These are phyloP conservation scores for Tetragnatha versicolor DNA, from an alignment of 1,140 invertebrate species.

Conservation along the genomic window DNA sequence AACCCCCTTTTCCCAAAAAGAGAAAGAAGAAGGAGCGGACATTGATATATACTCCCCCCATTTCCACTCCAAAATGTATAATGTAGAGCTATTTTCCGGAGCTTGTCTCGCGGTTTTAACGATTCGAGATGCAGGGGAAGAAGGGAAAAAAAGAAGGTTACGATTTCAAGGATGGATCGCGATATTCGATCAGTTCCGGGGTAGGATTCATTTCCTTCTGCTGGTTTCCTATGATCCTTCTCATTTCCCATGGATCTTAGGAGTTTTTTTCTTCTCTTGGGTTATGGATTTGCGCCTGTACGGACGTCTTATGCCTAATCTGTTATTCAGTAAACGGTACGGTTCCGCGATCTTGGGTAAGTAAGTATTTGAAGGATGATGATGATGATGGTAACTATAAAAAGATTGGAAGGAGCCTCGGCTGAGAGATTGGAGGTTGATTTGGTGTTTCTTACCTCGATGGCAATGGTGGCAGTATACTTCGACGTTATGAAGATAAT, in stretches of 20 bases:
- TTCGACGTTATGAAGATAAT: too few species aligned
- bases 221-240: not conserved
- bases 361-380: too few species aligned
- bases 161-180: conserved; percentile 18
- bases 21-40: conserved; percentile 1
- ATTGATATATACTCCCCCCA: conserved; percentile 23
- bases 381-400: too few species aligned
- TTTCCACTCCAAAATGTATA: conserved; percentile 32
- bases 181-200: conserved; percentile 28
- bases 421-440: too few species aligned
- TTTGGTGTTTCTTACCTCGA: too few species aligned
- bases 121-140: not conserved
- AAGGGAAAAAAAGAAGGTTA: not conserved
- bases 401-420: too few species aligned
- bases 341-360: too few species aligned
- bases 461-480: too few species aligned
- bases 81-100: conserved; percentile 23
- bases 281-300: not conserved
- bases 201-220: not conserved
- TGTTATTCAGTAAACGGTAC: conserved; percentile 5
- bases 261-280: not conserved
- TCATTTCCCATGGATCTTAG: not conserved
- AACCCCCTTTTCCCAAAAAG: not conserved
- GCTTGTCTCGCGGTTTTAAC: conserved; percentile 10
- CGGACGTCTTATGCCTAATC: not conserved